These are phyloP conservation scores for Adrianichthys oophorus DNA, from an alignment of 2,797 vertebrate genomes.

Conservation along the genomic window DNA sequence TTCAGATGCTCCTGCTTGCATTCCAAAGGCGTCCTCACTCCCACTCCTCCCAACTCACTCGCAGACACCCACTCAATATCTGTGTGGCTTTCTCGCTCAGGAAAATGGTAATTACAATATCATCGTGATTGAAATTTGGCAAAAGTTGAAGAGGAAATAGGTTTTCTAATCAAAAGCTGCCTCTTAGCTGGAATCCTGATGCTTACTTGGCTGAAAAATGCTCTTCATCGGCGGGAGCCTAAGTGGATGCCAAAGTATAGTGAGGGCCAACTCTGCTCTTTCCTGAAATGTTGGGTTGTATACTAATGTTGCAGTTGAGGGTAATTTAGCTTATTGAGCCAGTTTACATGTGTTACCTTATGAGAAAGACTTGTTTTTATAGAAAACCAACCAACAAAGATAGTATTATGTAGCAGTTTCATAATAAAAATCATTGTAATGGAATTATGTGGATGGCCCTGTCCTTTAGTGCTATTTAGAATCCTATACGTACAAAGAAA, in stretches of 20 bases:
- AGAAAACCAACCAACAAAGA: neutral
- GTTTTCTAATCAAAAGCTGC: conserved; percentile 76
- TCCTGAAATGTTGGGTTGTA: conserved; percentile 4
- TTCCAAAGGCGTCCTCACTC: conserved; percentile 13
- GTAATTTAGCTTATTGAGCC: conserved; percentile 1
- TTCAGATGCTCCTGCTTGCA: conserved; percentile 11
- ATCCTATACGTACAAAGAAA: too few species aligned
- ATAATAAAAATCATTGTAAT: neutral
- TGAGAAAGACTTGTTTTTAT: neutral
- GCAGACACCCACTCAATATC: conserved; percentile 39
- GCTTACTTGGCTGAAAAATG: conserved; percentile 61
- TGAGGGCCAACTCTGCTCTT: conserved; percentile 27
- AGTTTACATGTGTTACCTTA: conserved; percentile 10
- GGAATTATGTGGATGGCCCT: neutral
- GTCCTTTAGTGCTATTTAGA: neutral
- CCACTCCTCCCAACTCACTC: conserved; percentile 23
- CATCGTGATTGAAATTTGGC: conserved; percentile 76
- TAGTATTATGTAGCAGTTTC: neutral
- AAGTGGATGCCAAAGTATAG: conserved; percentile 43
- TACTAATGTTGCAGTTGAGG: conserved; percentile 10
- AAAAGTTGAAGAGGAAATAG: conserved; percentile 75
- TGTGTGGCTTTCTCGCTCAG: conserved; percentile 30
- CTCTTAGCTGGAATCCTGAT: conserved; percentile 68
- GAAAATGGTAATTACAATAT: conserved; percentile 74
- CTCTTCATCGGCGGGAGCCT: conserved; percentile 50